Evolutionary conservation across 2,797 vertebrate genomes (phyloP).

Genomic region (Karalla daura): DNA sequence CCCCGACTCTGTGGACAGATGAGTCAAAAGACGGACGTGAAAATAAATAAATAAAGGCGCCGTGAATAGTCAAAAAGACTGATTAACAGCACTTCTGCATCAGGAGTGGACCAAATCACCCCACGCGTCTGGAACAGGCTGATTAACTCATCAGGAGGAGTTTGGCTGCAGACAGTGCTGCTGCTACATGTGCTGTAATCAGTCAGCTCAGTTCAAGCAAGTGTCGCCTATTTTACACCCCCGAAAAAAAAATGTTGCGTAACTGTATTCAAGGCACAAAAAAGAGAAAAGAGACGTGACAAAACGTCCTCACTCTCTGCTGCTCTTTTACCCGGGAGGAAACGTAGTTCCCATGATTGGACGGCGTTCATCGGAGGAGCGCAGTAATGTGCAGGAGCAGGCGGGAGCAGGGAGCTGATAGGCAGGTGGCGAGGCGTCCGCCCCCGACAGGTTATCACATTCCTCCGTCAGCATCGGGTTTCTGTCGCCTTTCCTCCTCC

Average conservation of each 20-base stretch:
- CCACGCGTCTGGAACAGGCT: constrained; percentile 28
- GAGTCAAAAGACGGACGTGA: constrained; percentile 29
- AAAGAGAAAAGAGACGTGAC: constrained; percentile 19
- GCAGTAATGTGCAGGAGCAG: constrained; percentile 22
- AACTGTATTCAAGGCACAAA: constrained; percentile 22
- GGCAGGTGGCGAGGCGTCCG: constrained; percentile 24
- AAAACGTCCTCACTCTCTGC: not conserved
- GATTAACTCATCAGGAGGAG: constrained; percentile 59
- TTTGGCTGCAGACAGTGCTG: constrained; percentile 34
- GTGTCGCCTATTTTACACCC: not conserved
- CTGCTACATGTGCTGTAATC: constrained; percentile 46
- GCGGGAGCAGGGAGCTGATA: constrained; percentile 5
- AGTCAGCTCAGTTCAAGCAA: constrained; percentile 25
- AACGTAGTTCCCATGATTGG: constrained; percentile 22
- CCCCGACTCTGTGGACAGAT: constrained; percentile 23
- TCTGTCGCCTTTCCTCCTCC: constrained; percentile 40
- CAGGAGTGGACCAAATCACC: constrained; percentile 44
- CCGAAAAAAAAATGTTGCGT: constrained; percentile 14
- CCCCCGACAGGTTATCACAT: constrained; percentile 48
- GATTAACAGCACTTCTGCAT: constrained; percentile 36
- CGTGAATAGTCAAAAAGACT: not conserved
- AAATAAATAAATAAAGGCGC: constrained; percentile 12
- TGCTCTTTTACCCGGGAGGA: not conserved
- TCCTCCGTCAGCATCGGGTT: constrained; percentile 62
- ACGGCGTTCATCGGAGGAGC: constrained; percentile 14